These are phyloP conservation scores for Melinaea marsaeus DNA, from an alignment of 2,888 invertebrate genomes.

Conservation along the genomic window DNA sequence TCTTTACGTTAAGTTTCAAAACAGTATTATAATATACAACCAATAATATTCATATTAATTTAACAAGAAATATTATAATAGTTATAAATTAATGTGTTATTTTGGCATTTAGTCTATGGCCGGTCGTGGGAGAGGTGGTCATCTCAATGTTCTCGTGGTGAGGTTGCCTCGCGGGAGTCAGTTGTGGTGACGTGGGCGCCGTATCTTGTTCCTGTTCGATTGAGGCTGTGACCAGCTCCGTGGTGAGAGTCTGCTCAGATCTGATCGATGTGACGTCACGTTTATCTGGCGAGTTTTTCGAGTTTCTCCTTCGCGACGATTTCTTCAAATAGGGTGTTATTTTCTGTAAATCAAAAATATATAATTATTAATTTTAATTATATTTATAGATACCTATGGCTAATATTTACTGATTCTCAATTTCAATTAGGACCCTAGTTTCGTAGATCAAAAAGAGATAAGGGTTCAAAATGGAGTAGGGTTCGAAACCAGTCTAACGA, in stretches of 20 bases:
- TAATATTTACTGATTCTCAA: neutral
- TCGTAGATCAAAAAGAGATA: too few species aligned
- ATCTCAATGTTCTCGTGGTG: slow-evolving; percentile 50
- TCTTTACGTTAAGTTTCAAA: neutral
- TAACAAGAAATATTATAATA: neutral
- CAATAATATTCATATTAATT: neutral
- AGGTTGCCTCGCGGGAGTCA: slow-evolving; percentile 45
- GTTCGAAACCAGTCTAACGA: too few species aligned
- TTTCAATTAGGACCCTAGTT: too few species aligned
- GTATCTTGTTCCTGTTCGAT: slow-evolving; percentile 57
- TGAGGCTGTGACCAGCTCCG: slow-evolving; percentile 63
- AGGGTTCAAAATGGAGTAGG: too few species aligned
- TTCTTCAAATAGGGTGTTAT: slow-evolving; percentile 56
- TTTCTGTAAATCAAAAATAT: slow-evolving; percentile 47
- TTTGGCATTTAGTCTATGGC: slow-evolving; percentile 23
- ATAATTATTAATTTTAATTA: neutral
- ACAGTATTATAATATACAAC: too few species aligned
- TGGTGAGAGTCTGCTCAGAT: slow-evolving; percentile 63
- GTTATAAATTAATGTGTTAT: neutral
- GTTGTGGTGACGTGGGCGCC: slow-evolving; percentile 49
- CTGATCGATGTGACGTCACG: slow-evolving; percentile 51
- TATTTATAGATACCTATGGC: too few species aligned
- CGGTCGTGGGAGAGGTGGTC: slow-evolving; percentile 44
- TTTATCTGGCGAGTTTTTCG: slow-evolving; percentile 50
- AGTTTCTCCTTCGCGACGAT: slow-evolving; percentile 41